phyloP scores from a whole-genome alignment of 2,113 vertebrate species.

The Chaetorhynchus papuensis region DNA sequence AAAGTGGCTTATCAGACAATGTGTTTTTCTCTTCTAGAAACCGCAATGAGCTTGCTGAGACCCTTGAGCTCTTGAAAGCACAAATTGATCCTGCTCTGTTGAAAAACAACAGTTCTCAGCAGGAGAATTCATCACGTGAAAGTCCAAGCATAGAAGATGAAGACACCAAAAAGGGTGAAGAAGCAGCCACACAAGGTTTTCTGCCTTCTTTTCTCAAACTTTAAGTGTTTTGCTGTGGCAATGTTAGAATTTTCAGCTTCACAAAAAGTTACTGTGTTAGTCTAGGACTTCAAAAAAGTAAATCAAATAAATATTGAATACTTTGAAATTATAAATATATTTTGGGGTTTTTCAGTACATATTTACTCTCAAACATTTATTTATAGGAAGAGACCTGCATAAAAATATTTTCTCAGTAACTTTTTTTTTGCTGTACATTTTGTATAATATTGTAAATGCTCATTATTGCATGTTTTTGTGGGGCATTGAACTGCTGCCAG shows the following conservation, averaged over 20 bases:
- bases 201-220: constrained; percentile 20
- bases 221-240: neutral
- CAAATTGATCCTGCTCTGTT: constrained; percentile 86
- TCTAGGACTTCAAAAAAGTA: neutral
- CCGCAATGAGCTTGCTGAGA: constrained; percentile 91
- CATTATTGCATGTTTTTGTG: neutral
- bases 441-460: neutral
- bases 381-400: neutral
- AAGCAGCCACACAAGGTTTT: constrained; percentile 74
- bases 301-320: neutral
- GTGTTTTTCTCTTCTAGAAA: constrained; percentile 71
- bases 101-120: constrained; percentile 73
- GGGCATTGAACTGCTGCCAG: neutral
- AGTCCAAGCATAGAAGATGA: constrained; percentile 79
- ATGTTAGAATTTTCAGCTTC: neutral
- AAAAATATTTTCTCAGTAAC: neutral
- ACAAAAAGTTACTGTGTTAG: neutral
- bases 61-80: constrained; percentile 89
- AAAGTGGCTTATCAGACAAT: neutral
- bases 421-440: neutral
- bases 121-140: constrained; percentile 70
- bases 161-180: constrained; percentile 72
- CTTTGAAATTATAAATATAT: neutral
- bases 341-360: neutral
- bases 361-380: neutral